Conservation (phyloP, 2,113 vertebrate species). For the Dasyprocta punctata region DNA sequence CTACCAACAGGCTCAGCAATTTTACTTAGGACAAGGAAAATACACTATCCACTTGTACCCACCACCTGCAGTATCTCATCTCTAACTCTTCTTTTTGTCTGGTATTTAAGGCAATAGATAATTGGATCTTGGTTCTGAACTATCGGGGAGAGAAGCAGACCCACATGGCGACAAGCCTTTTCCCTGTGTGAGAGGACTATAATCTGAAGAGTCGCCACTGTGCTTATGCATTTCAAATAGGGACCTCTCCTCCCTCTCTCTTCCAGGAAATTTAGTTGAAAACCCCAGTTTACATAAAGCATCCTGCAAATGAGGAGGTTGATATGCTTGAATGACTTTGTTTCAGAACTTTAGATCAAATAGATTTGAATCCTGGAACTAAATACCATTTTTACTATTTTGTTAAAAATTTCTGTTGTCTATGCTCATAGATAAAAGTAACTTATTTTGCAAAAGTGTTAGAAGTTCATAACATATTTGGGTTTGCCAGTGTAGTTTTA, state of each 20-base stretch:
- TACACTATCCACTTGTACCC: neutral
- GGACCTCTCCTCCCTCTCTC: neutral
- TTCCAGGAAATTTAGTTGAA: neutral
- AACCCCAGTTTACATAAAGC: neutral
- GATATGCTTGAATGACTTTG: neutral
- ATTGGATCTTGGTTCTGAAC: neutral
- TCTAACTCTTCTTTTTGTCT: neutral
- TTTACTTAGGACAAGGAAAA: neutral
- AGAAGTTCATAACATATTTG: slow-evolving; percentile 7
- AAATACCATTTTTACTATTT: neutral
- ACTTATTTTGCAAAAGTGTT: neutral
- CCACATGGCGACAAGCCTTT: neutral
- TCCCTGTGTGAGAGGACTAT: neutral
- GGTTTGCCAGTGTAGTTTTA: slow-evolving; percentile 22
- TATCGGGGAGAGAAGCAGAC: neutral
- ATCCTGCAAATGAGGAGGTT: neutral
- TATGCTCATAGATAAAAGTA: slow-evolving; percentile 46
- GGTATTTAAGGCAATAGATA: slow-evolving; percentile 35
- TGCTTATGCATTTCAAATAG: neutral
- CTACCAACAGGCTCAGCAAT: neutral
- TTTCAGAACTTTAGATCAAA: slow-evolving; percentile 27
- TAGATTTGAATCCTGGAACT: neutral
- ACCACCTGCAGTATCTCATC: neutral
- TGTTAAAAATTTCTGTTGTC: neutral
- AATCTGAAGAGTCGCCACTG: neutral